Base-by-base conservation (phyloP, 2,113 vertebrate genomes). In the Progne subis region DNA sequence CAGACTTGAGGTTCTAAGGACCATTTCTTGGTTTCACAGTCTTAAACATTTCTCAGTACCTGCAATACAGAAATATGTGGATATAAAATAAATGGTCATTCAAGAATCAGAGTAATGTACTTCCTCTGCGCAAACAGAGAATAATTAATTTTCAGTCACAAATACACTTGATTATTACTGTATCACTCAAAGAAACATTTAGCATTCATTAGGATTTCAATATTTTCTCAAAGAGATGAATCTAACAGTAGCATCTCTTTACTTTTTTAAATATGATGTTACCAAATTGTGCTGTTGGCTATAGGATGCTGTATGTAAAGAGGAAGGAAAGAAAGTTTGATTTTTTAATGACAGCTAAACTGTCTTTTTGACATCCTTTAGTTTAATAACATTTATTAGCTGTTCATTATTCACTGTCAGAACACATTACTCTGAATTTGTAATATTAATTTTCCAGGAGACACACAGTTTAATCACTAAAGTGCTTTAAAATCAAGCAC, bases 91-190 rank as follows among this genome's bases (percentile, higher is more conserved):
- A 90, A 63, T 59, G 78, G 47, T 97, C 74, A 91, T 91, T 95
- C 94, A 88, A 97, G 94, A 95, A 94, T 92, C 46, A 77, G 41
- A 25, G 88, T 79, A 10, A n/a, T 75, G n/a, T 63, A 82, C 83
- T 43, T 92, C 92, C 70, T 91, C 52, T 78, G 9, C 95, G 76
- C 6, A 77, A 96, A 97, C 57, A 92, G 55, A 81, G 59, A 94
- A 59, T 56, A 91, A 94, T 37, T 86, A 95, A 74, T 92, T 97
- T 97, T 96, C 82, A 93, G 88, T 96, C 96, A 95, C 60, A 94
- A 96, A 96, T 94, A 94, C 78, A 90, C 90, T 96, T 90, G 67
- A 56, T 92, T 95, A 93, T 97, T 96, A 94, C 88, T 81, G 68
- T 89, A 87, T n/a, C 32, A 86, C 60, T 92, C 79, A 78, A 82